phyloP scores from a whole-genome alignment of 2,888 invertebrate species.

The Plebejus melissa region DNA sequence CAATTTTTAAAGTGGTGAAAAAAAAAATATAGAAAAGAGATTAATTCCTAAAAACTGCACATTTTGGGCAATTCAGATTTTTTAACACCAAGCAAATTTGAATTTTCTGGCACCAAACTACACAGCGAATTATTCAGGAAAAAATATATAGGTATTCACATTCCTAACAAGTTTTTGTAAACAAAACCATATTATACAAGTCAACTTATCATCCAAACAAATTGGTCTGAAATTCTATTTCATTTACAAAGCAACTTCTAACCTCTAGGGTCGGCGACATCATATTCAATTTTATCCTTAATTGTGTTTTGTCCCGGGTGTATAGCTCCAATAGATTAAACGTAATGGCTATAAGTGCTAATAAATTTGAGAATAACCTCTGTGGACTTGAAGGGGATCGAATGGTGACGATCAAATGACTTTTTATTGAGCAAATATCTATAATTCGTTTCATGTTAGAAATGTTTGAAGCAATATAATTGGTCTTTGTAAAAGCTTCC shows the following conservation, averaged over 20 bases:
- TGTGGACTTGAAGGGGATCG: conserved; percentile 32
- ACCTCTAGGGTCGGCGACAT: conserved; percentile 44
- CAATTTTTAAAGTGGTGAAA: no score
- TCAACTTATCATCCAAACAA: conserved; percentile 1
- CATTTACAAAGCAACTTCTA: conserved; percentile 16
- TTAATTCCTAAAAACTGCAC: no score
- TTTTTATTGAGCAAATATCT: not conserved
- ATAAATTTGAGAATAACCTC: conserved; percentile 40
- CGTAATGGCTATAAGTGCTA: conserved; percentile 41
- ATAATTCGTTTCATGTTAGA: not conserved
- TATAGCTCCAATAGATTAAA: conserved; percentile 41
- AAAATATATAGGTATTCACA: no score
- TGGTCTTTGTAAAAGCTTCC: no score
- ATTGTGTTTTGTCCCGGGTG: conserved; percentile 51
- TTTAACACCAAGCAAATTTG: no score
- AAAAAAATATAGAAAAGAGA: no score
- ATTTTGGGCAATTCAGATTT: no score
- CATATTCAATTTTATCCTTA: conserved; percentile 63
- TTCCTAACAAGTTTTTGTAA: not conserved
- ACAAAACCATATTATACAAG: conserved; percentile 10
- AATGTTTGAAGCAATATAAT: not conserved
- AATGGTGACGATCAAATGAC: conserved; percentile 29
- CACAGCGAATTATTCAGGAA: no score
- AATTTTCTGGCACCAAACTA: no score
- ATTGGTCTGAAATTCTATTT: conserved; percentile 25